phyloP scores from a whole-genome alignment of 2,797 vertebrate species.

The Garrulus glandarius region DNA sequence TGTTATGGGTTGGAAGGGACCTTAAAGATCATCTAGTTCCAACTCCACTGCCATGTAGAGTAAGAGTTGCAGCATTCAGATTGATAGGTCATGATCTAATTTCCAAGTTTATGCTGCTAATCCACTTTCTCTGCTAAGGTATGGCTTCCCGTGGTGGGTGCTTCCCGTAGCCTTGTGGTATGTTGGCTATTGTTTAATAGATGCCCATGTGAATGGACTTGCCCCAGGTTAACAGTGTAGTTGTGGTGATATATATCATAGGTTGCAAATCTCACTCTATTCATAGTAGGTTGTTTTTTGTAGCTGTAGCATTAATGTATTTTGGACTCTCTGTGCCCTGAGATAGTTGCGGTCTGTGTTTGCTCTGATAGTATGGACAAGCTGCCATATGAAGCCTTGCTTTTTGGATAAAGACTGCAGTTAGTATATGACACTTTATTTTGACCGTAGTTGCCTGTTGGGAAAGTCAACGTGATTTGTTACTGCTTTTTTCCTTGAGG shows the following conservation, averaged over 20 bases:
- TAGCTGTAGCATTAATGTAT: neutral
- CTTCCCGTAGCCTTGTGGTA: neutral
- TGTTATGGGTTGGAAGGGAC: neutral
- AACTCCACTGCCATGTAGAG: neutral
- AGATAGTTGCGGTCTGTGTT: neutral
- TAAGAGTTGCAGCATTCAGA: neutral
- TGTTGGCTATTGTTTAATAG: rapidly evolving
- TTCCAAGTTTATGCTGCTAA: neutral
- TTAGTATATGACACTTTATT: neutral
- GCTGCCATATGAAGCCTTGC: neutral
- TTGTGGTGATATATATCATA: neutral
- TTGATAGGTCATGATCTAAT: neutral
- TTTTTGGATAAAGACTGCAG: neutral
- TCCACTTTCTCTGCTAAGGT: neutral
- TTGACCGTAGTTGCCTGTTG: neutral
- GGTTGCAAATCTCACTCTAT: neutral
- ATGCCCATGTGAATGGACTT: neutral
- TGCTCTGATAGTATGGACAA: neutral
- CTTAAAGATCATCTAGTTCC: neutral
- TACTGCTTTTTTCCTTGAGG: neutral
- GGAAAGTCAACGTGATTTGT: neutral
- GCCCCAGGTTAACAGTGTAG: neutral
- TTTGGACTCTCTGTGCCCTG: neutral
- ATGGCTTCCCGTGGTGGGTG: neutral
- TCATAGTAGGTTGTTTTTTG: neutral